Percentiles rank a stretch among this genome's conserved stretches.
These are phyloP conservation scores for Nasonia vitripennis DNA, from an alignment of 1,140 invertebrate species.

Conservation along the genomic window DNA sequence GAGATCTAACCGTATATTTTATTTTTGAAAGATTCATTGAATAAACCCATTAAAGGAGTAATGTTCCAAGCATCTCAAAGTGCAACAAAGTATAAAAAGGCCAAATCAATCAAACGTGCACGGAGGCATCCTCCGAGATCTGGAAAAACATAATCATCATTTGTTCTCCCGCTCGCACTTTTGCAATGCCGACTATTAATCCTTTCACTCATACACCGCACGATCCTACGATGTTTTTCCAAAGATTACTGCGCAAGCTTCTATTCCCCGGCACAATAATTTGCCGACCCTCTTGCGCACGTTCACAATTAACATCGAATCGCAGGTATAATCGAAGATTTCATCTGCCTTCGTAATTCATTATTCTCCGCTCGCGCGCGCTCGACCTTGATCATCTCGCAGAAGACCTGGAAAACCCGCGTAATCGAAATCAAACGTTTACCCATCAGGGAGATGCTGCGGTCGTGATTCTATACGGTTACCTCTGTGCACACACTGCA, in stretches of 20 bases:
- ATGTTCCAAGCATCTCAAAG: neutral
- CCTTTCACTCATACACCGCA: neutral
- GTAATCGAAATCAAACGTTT: neutral
- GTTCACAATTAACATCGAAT: slow-evolving; percentile 17
- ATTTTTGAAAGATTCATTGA: no score
- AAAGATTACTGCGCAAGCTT: neutral
- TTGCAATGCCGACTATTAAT: neutral
- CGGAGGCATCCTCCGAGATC: neutral
- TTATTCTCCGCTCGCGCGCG: neutral
- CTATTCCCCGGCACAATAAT: neutral
- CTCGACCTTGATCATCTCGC: neutral
- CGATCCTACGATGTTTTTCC: neutral
- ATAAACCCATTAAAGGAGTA: no score
- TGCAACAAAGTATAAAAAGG: neutral
- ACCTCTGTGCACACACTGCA: neutral
- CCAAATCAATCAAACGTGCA: neutral
- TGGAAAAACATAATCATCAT: neutral
- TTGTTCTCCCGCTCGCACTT: neutral
- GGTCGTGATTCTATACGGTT: neutral
- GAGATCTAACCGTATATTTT: neutral
- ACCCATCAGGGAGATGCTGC: neutral
- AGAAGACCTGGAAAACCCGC: neutral
- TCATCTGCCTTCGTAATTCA: neutral
- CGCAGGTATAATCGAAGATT: neutral
- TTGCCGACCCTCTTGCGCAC: neutral